phyloP scores from a whole-genome alignment of 2,888 invertebrate species.

The Tachystola acroxantha region DNA sequence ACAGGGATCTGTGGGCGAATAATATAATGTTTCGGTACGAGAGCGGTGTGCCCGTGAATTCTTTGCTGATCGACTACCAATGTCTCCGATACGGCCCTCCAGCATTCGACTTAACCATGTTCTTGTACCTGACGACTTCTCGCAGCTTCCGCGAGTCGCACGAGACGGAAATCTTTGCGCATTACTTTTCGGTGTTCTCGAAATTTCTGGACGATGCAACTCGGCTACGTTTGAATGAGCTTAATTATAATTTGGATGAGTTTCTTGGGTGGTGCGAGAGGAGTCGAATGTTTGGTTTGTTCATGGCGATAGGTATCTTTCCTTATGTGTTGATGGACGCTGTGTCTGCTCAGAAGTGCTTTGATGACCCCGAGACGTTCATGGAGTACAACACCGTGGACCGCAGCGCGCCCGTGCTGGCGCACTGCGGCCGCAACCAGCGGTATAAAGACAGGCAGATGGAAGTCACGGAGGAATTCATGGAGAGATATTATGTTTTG shows the following conservation, averaged over 20 bases:
- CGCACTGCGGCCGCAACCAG: conserved; percentile 8
- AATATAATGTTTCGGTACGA: conserved; percentile 58
- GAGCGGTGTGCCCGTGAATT: conserved; percentile 32
- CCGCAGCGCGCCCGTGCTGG: conserved; percentile 25
- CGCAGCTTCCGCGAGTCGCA: conserved; percentile 36
- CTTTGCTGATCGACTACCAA: conserved; percentile 56
- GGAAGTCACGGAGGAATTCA: conserved; percentile 20
- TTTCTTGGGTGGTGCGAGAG: conserved; percentile 32
- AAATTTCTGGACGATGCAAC: conserved; percentile 30
- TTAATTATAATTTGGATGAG: conserved; percentile 30
- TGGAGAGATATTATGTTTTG: conserved; percentile 20
- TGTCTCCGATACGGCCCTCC: conserved; percentile 55
- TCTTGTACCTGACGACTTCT: conserved; percentile 46
- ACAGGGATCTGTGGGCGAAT: conserved; percentile 61
- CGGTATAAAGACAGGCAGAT: conserved; percentile 6
- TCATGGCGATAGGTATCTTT: conserved; percentile 21
- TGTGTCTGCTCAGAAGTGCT: conserved; percentile 19
- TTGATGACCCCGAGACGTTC: conserved; percentile 27
- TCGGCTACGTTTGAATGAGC: conserved; percentile 25
- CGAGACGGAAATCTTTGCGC: conserved; percentile 32
- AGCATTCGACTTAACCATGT: conserved; percentile 48
- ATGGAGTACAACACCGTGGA: conserved; percentile 20
- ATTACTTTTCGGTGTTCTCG: conserved; percentile 42
- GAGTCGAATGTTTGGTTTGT: conserved; percentile 28
- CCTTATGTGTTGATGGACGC: conserved; percentile 36